Conservation (phyloP, 2,888 invertebrate species). For the Aspidapion aeneum region DNA sequence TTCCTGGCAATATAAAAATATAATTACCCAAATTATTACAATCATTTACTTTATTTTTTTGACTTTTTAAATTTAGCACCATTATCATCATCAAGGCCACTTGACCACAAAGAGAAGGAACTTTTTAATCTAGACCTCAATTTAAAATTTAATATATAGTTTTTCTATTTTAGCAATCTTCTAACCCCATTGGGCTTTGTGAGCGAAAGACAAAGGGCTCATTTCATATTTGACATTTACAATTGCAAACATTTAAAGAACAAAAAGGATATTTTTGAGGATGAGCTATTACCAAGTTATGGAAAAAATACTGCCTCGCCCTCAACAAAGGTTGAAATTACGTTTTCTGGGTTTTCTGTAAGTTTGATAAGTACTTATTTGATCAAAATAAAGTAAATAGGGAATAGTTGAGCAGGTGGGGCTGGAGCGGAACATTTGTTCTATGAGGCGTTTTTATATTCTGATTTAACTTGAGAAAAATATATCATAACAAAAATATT, state of each 20-base stretch:
- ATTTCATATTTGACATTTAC: constrained; percentile 56
- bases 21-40: too few relatives aligned
- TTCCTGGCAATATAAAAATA: too few relatives aligned
- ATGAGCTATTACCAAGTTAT: not conserved
- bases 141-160: not conserved
- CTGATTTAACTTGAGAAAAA: too few relatives aligned
- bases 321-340: constrained; percentile 53
- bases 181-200: constrained; percentile 57
- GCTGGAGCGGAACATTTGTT: too few relatives aligned
- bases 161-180: constrained; percentile 55
- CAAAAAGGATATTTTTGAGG: constrained; percentile 4
- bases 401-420: too few relatives aligned
- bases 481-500: too few relatives aligned
- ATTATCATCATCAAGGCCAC: too few relatives aligned
- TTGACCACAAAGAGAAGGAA: not conserved
- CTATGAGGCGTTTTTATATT: too few relatives aligned
- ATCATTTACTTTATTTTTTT: too few relatives aligned
- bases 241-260: constrained; percentile 45
- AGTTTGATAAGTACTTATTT: too few relatives aligned
- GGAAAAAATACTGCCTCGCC: not conserved
- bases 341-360: constrained; percentile 62
- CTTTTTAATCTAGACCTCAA: constrained; percentile 2
- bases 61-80: too few relatives aligned
- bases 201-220: constrained; percentile 51
- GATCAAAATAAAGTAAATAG: too few relatives aligned